phyloP scores from a whole-genome alignment of 2,113 vertebrate genomes.

The Pelvicachromis taeniatus region DNA sequence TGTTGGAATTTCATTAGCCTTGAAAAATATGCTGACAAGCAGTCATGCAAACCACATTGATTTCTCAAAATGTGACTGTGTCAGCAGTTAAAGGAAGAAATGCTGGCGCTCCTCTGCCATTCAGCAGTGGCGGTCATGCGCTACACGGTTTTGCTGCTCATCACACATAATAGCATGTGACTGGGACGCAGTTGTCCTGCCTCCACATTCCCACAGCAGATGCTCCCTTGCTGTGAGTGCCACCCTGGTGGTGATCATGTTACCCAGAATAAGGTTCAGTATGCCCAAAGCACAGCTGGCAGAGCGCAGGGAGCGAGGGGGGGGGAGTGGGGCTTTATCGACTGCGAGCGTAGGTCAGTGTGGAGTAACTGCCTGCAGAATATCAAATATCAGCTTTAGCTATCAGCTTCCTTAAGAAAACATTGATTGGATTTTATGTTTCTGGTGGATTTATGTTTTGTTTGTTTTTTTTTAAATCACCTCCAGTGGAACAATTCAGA shows the following conservation, averaged over 20 bases:
- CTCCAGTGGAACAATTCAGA: not conserved
- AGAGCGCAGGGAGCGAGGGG: not conserved
- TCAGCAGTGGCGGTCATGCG: not conserved
- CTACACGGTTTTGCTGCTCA: conserved; percentile 1
- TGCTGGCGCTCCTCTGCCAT: not conserved
- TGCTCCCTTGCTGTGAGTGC: conserved; percentile 56
- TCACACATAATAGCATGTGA: conserved; percentile 59
- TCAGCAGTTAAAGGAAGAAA: conserved; percentile 31
- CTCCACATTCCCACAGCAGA: conserved; percentile 55
- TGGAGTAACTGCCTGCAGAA: not conserved
- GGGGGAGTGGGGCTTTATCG: not conserved
- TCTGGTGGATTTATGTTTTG: not conserved
- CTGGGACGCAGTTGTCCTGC: conserved; percentile 52
- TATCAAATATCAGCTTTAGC: conserved; percentile 20
- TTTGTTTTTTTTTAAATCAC: not conserved
- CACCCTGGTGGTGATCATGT: conserved; percentile 50
- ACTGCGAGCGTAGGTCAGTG: not conserved
- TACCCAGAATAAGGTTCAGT: conserved; percentile 44
- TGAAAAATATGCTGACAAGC: conserved; percentile 47
- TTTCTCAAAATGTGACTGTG: conserved; percentile 24
- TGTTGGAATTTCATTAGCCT: conserved; percentile 7
- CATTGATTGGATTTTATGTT: not conserved
- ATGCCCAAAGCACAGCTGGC: conserved; percentile 63
- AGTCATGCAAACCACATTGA: conserved; percentile 13
- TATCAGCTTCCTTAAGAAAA: not conserved